phyloP scores from a whole-genome alignment of 2,888 invertebrate genomes.

The Melanargia galathea region DNA sequence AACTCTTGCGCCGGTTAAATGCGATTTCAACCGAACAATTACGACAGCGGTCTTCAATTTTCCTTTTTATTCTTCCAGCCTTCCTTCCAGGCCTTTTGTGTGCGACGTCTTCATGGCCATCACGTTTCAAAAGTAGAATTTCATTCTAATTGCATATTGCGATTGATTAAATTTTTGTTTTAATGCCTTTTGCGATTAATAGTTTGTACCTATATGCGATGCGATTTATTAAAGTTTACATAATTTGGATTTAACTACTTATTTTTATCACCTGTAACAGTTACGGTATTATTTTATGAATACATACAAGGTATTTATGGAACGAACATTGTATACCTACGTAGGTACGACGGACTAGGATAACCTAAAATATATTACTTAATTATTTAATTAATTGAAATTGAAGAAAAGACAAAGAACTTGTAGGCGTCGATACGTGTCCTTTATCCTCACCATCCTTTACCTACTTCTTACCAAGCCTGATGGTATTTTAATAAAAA shows the following conservation, averaged over 20 bases:
- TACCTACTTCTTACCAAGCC: too few species aligned
- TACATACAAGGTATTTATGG: too few species aligned
- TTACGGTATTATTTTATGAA: too few species aligned
- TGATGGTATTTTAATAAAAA: too few species aligned
- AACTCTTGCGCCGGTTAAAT: conserved; percentile 57
- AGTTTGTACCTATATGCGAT: conserved; percentile 38
- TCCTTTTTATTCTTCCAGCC: conserved; percentile 60
- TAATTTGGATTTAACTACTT: not conserved
- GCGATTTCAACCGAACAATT: conserved; percentile 58
- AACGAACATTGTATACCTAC: too few species aligned
- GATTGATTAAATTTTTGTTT: conserved; percentile 35
- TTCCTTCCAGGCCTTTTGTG: conserved; percentile 52
- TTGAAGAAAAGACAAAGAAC: too few species aligned
- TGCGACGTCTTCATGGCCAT: conserved; percentile 35
- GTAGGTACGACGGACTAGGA: too few species aligned
- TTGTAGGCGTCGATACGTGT: too few species aligned
- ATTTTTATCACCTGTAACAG: conserved; percentile 1
- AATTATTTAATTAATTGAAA: too few species aligned
- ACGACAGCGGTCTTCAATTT: conserved; percentile 51
- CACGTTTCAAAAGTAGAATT: conserved; percentile 40
- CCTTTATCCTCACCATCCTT: too few species aligned
- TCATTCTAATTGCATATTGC: conserved; percentile 40
- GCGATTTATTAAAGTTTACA: conserved; percentile 38
- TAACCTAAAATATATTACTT: too few species aligned
- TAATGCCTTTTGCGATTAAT: conserved; percentile 40